These are phyloP conservation scores for Zonitis immaculata DNA, from an alignment of 2,888 invertebrate species.

Conservation along the genomic window DNA sequence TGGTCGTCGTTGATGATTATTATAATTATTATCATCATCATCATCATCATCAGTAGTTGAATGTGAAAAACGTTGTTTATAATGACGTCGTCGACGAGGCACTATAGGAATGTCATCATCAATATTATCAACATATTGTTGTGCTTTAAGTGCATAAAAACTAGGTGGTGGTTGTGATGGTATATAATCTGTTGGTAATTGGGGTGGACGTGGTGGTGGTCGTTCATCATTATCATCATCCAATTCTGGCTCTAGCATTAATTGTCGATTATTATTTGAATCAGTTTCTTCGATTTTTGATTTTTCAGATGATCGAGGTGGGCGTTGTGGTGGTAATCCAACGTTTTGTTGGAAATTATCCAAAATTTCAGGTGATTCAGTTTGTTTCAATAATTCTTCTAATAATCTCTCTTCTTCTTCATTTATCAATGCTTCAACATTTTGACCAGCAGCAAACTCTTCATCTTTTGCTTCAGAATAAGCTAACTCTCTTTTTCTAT, in stretches of 20 bases:
- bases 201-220: conserved; percentile 44
- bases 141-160: conserved; percentile 44
- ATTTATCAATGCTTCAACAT: not conserved
- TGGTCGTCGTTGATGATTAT: conserved; percentile 14
- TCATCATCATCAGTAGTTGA: conserved; percentile 40
- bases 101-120: conserved; percentile 45
- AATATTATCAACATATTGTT: conserved; percentile 38
- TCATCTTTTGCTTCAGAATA: no score
- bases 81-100: conserved; percentile 51
- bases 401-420: conserved; percentile 41
- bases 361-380: conserved; percentile 32
- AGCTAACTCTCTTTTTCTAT: no score
- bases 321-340: conserved; percentile 49
- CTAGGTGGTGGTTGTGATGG: conserved; percentile 47
- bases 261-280: conserved; percentile 3
- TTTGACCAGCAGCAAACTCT: no score
- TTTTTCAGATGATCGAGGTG: conserved; percentile 37
- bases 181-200: conserved; percentile 42
- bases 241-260: conserved; percentile 33
- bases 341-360: not conserved
- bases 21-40: not conserved
- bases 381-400: conserved; percentile 48
- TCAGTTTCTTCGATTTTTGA: conserved; percentile 12
- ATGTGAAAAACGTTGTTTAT: conserved; percentile 30
- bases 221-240: conserved; percentile 41